These are phyloP conservation scores for Drosophila mauritiana DNA, from an alignment of 1,140 invertebrate genomes.

Conservation along the genomic window DNA sequence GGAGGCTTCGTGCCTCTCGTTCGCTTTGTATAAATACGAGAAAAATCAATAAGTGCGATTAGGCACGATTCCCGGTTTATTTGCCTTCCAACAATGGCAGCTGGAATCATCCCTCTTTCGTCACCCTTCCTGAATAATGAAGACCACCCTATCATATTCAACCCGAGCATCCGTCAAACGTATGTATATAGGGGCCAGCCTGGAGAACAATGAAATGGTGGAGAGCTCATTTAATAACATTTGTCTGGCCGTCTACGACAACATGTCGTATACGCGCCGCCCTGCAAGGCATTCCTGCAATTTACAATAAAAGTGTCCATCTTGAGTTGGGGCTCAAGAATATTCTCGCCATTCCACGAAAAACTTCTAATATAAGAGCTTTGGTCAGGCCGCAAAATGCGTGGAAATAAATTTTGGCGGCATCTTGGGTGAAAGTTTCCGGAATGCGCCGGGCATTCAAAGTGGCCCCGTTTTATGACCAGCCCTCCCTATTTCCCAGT, in stretches of 20 bases:
- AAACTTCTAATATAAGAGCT: slow-evolving; percentile 48
- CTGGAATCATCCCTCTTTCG: slow-evolving; percentile 33
- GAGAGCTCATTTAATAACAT: slow-evolving; percentile 57
- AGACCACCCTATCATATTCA: neutral
- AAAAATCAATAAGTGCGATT: slow-evolving; percentile 81
- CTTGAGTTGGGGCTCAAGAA: slow-evolving; percentile 13
- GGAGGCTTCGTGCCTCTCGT: slow-evolving; percentile 12
- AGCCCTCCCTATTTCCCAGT: slow-evolving; percentile 26
- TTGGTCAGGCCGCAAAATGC: slow-evolving; percentile 57
- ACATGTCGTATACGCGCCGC: slow-evolving; percentile 23
- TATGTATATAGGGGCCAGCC: slow-evolving; percentile 1
- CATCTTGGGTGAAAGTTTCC: slow-evolving; percentile 35
- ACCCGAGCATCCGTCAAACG: slow-evolving; percentile 22
- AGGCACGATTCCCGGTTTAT: slow-evolving; percentile 79
- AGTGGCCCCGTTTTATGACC: slow-evolving; percentile 61
- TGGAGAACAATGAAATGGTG: slow-evolving; percentile 26
- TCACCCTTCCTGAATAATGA: slow-evolving; percentile 42
- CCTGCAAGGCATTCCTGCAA: slow-evolving; percentile 26
- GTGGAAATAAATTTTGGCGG: slow-evolving; percentile 51
- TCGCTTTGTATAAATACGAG: slow-evolving; percentile 74
- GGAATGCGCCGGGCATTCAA: slow-evolving; percentile 71
- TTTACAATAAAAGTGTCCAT: slow-evolving; percentile 59
- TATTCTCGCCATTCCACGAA: slow-evolving; percentile 46
- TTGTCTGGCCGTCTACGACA: slow-evolving; percentile 22
- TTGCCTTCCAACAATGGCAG: slow-evolving; percentile 64